Conservation (phyloP, 2,888 invertebrate species). For the Epinotia nisella region DNA sequence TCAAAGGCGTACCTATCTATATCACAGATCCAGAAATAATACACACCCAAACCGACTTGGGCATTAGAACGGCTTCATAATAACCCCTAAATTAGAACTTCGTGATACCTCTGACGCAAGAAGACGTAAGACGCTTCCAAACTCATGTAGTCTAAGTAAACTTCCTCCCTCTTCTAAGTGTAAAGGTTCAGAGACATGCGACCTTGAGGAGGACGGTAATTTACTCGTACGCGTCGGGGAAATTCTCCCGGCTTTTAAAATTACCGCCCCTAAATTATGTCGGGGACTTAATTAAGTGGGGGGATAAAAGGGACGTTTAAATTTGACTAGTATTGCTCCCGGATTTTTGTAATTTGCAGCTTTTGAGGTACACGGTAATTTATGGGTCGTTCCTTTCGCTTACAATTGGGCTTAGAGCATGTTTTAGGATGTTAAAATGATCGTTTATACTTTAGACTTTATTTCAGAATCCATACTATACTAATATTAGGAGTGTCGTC, state of each 20-base stretch:
- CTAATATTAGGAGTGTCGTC: too few relatives aligned
- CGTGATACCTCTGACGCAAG: not conserved
- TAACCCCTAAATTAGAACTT: conserved; percentile 22
- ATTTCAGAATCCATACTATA: too few relatives aligned
- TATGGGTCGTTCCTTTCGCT: conserved; percentile 17
- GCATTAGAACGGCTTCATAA: conserved; percentile 28
- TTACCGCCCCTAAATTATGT: conserved; percentile 52
- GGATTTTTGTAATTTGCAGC: conserved; percentile 25
- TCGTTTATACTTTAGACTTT: not conserved
- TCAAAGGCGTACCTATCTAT: not conserved
- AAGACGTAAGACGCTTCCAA: conserved; percentile 12
- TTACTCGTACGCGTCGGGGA: conserved; percentile 52
- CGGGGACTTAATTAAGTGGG: conserved; percentile 42
- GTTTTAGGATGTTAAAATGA: not conserved
- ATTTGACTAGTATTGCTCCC: conserved; percentile 32
- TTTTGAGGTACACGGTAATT: conserved; percentile 18
- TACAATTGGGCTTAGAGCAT: not conserved
- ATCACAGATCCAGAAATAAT: not conserved
- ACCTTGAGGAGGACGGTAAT: conserved; percentile 65
- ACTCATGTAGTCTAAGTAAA: not conserved
- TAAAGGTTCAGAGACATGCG: conserved; percentile 49
- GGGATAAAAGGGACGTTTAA: conserved; percentile 38
- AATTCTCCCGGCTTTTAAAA: conserved; percentile 57
- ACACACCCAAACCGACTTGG: conserved; percentile 10
- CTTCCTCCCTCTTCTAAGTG: conserved; percentile 3